phyloP scores from a whole-genome alignment of 2,797 vertebrate genomes.

The Crocidura indochinensis region DNA sequence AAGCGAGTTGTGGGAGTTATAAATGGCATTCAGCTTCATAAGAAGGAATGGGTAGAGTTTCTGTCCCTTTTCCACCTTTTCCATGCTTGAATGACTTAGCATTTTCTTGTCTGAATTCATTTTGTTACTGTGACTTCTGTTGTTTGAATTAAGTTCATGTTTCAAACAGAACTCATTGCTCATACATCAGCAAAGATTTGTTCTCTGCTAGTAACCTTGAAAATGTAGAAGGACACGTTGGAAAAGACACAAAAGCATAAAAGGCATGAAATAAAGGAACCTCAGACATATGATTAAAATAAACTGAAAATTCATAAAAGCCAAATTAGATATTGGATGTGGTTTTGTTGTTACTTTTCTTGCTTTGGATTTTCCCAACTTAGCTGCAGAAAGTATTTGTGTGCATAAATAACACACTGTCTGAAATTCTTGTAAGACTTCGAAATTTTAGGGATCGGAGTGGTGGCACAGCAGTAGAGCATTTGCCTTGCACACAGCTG shows the following conservation, averaged over 20 bases:
- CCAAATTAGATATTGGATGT: not conserved
- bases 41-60: not conserved
- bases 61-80: not conserved
- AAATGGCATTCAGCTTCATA: not conserved
- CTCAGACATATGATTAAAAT: conserved; percentile 14
- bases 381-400: conserved; percentile 8
- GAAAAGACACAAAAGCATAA: not conserved
- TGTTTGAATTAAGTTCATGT: conserved; percentile 24
- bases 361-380: conserved; percentile 51
- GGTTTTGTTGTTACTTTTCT: not conserved
- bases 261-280: not conserved
- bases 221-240: not conserved
- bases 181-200: not conserved
- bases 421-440: conserved; percentile 13
- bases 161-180: conserved; percentile 13
- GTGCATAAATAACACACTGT: not conserved
- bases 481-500: too few species aligned
- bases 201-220: conserved; percentile 42
- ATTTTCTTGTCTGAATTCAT: conserved; percentile 1
- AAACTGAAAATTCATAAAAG: conserved; percentile 23
- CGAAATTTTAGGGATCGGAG: conserved; percentile 6
- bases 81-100: not conserved
- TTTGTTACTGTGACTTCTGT: conserved; percentile 41
- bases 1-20: not conserved
- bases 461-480: too few species aligned